Conservation (phyloP, 2,113 vertebrate species). For the Gopherus evgoodei region DNA sequence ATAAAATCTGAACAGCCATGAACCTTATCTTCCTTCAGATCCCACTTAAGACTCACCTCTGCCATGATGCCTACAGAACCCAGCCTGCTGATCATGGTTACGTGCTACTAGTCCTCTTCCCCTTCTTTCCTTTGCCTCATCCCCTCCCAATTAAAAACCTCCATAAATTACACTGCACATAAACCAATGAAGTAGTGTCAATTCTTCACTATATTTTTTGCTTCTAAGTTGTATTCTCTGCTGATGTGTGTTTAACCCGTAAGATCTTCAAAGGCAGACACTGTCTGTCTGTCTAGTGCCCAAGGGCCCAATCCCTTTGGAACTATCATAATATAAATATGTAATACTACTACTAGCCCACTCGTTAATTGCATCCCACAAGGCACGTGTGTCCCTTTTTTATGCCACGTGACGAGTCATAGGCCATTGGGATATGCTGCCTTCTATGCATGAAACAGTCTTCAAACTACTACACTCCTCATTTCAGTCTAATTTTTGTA, state of each 20-base stretch:
- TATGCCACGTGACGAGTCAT: too few species aligned
- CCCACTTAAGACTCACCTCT: background rate
- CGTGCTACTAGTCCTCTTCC: background rate
- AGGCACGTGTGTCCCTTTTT: background rate
- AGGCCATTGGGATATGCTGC: too few species aligned
- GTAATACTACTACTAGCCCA: background rate
- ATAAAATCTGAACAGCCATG: background rate
- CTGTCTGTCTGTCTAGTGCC: background rate
- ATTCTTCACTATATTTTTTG: background rate
- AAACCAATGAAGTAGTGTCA: background rate
- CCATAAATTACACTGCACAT: background rate
- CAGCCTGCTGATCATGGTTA: background rate
- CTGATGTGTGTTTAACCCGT: background rate
- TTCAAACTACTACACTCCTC: background rate
- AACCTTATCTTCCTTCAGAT: background rate
- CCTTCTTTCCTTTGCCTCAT: background rate
- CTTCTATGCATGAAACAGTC: too few species aligned
- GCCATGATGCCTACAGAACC: background rate
- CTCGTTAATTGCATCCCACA: background rate
- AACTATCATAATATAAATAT: background rate
- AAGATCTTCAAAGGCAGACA: background rate
- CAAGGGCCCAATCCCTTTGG: background rate
- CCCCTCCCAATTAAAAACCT: background rate
- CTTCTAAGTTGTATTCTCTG: background rate
- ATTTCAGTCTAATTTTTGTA: too few species aligned